Conservation (phyloP, 1,140 invertebrate genomes). For the Eurosta solidaginis region DNA sequence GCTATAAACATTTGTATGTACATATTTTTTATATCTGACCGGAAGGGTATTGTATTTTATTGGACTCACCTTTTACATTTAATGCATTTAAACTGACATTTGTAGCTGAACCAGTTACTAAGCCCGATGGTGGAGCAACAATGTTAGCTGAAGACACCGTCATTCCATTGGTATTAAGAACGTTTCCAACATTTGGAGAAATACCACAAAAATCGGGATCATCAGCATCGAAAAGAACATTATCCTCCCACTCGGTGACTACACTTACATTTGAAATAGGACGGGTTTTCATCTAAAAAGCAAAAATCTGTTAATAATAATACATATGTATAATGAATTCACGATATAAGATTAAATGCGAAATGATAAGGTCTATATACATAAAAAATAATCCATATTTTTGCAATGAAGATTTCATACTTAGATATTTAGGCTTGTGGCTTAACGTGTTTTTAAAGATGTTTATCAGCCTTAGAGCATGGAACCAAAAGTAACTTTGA, state of each 20-base stretch:
- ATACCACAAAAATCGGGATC: conserved; percentile 57
- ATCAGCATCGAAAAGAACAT: conserved; percentile 56
- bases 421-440: no score
- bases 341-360: no score
- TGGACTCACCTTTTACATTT: conserved; percentile 31
- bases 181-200: conserved; percentile 33
- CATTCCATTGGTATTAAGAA: conserved; percentile 39
- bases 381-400: no score
- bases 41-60: no score
- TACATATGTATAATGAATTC: no score
- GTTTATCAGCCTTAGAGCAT: no score
- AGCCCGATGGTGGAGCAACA: not conserved
- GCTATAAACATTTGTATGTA: no score
- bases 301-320: not conserved
- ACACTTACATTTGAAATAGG: conserved; percentile 34
- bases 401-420: no score
- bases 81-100: conserved; percentile 5
- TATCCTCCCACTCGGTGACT: conserved; percentile 57
- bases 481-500: no score
- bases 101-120: not conserved
- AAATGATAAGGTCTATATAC: no score
- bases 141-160: conserved; percentile 34
- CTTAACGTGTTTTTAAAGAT: no score
- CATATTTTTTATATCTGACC: no score
- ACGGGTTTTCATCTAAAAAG: conserved; percentile 33